Conservation (phyloP, 23 tunicate species). For the Halocynthia aurantium region DNA sequence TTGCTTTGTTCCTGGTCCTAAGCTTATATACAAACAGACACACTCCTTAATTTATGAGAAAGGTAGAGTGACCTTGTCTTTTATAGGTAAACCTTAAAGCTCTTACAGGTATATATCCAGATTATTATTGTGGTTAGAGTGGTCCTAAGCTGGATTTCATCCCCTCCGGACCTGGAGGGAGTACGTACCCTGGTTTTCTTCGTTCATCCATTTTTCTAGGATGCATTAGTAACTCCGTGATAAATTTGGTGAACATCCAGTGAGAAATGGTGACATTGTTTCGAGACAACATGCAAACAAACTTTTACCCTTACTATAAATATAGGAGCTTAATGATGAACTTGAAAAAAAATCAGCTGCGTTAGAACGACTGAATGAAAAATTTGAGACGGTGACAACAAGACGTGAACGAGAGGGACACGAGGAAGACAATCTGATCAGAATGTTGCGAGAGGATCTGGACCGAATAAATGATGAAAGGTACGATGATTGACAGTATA, state of each 20-base stretch:
- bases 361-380: conserved; percentile 42
- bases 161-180: too few species aligned
- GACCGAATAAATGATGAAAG: conserved; percentile 70
- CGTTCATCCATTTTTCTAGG: too few species aligned
- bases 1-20: too few species aligned
- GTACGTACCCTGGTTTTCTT: too few species aligned
- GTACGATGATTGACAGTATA: conserved; percentile 18
- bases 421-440: conserved; percentile 72
- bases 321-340: conserved; percentile 64
- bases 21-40: too few species aligned
- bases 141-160: too few species aligned
- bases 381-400: conserved; percentile 41
- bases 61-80: too few species aligned
- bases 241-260: background rate
- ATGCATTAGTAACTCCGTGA: background rate
- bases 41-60: too few species aligned
- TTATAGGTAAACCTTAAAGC: too few species aligned
- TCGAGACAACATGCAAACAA: background rate
- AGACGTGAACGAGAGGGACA: conserved; percentile 63
- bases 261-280: conserved; percentile 1
- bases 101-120: too few species aligned
- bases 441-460: conserved; percentile 76
- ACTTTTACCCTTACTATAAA: background rate
- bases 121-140: too few species aligned
- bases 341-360: conserved; percentile 47